Evolutionary conservation across 2,113 vertebrate species (phyloP).

Genomic region (Orthochromis malagaraziensis): DNA sequence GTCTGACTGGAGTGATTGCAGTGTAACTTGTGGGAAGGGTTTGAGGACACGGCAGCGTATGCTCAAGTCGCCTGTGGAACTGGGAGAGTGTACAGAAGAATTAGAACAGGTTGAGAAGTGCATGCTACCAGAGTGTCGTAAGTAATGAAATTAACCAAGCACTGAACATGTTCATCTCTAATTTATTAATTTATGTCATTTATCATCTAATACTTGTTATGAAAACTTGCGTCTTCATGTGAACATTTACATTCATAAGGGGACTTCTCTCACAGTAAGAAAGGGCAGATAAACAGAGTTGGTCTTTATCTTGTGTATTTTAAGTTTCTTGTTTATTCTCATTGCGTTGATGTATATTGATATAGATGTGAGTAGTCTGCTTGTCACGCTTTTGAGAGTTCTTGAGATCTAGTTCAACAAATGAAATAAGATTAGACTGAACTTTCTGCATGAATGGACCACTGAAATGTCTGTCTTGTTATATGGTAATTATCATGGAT

Average conservation of each 20-base stretch:
- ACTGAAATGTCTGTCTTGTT: background rate
- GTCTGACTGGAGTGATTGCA: slow-evolving; percentile 99
- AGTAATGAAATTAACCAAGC: slow-evolving; percentile 54
- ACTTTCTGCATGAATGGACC: background rate
- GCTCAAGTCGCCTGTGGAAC: slow-evolving; percentile 92
- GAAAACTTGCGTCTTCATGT: background rate
- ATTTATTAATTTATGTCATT: background rate
- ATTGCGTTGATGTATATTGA: background rate
- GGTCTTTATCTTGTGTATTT: background rate
- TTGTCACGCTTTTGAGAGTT: background rate
- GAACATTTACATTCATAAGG: background rate
- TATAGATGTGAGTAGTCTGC: background rate
- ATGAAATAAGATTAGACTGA: background rate
- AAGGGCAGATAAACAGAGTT: background rate
- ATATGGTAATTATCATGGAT: background rate
- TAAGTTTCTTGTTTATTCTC: background rate
- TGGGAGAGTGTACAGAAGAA: slow-evolving; percentile 93
- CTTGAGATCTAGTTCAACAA: background rate
- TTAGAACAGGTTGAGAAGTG: slow-evolving; percentile 97
- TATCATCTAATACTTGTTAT: background rate
- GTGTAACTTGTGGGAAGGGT: slow-evolving; percentile 93
- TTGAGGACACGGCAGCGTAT: slow-evolving; percentile 82
- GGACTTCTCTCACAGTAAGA: background rate
- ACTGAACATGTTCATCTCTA: background rate
- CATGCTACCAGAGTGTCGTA: slow-evolving; percentile 97